Evolutionary conservation across 92 coral and sea anemone species (phyloP).

Genomic region (Montipora capitata): DNA sequence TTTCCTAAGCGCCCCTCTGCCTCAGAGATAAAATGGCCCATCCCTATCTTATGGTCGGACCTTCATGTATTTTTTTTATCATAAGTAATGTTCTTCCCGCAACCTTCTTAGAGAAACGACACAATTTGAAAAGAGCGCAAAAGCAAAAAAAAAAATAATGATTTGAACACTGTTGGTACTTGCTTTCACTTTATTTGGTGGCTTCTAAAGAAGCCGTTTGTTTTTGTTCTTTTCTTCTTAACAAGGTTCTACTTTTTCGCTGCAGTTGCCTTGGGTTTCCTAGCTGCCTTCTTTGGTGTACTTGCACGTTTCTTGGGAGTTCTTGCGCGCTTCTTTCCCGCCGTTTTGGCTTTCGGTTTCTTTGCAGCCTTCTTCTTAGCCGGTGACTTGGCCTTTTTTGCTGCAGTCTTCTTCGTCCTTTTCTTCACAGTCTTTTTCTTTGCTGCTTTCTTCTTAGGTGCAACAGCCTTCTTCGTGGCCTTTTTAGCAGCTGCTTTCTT

Average conservation of each 20-base stretch:
- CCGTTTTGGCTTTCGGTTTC: slow-evolving; percentile 41
- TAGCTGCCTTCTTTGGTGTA: slow-evolving; percentile 70
- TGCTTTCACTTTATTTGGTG: slow-evolving; percentile 69
- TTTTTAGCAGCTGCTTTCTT: slow-evolving; percentile 70
- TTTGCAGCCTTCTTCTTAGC: slow-evolving; percentile 64
- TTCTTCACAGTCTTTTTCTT: slow-evolving; percentile 59
- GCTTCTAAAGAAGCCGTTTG: slow-evolving; percentile 98
- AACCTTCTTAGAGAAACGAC: too few relatives aligned
- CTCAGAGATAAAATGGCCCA: too few relatives aligned
- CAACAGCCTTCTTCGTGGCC: slow-evolving; percentile 47
- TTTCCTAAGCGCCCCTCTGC: too few relatives aligned
- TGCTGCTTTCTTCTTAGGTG: slow-evolving; percentile 60
- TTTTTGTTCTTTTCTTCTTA: slow-evolving; percentile 11
- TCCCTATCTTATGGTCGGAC: too few relatives aligned
- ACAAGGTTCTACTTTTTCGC: slow-evolving; percentile 46
- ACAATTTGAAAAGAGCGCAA: too few relatives aligned
- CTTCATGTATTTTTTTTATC: too few relatives aligned
- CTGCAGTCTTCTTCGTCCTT: slow-evolving; percentile 71
- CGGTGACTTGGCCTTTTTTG: slow-evolving; percentile 56
- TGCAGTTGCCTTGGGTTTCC: slow-evolving; percentile 39
- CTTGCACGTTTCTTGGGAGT: slow-evolving; percentile 70
- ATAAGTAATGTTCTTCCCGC: too few relatives aligned
- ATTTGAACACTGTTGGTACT: slow-evolving; percentile 29
- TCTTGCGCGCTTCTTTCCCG: slow-evolving; percentile 62
- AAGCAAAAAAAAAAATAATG: neutral